Evolutionary conservation across 2,888 invertebrate species (phyloP).

Genomic region (Lycia hirtaria): DNA sequence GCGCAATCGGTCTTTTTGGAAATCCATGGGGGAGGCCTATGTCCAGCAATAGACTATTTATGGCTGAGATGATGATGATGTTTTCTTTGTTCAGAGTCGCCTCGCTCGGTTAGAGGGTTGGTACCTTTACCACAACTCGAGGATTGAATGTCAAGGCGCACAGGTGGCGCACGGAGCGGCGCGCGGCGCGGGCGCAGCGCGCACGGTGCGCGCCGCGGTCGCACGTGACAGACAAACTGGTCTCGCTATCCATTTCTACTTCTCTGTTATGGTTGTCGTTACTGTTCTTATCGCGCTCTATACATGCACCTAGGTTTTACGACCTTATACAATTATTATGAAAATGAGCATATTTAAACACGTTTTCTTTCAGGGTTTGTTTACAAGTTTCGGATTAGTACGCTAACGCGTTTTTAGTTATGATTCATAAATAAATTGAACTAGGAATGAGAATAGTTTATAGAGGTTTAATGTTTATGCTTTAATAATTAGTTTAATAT

Average conservation of each 20-base stretch:
- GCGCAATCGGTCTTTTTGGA: no score
- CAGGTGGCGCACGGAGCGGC: no score
- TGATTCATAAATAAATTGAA: no score
- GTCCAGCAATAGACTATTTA: no score
- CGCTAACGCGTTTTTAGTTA: background rate
- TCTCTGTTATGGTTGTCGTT: no score
- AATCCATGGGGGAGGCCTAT: no score
- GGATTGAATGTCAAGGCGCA: conserved; percentile 31
- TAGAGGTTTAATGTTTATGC: no score
- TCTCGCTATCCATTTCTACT: background rate
- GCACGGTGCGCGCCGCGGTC: conserved; percentile 42
- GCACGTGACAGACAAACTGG: conserved; percentile 32
- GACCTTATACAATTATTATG: background rate
- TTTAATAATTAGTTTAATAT: no score
- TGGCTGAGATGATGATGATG: no score
- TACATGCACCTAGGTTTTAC: conserved; percentile 9
- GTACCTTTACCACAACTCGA: background rate
- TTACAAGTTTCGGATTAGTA: background rate
- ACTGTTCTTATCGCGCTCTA: background rate
- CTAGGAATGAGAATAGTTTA: no score
- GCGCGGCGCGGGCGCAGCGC: no score
- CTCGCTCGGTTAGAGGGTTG: no score
- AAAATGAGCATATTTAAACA: conserved; percentile 1
- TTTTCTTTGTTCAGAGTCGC: background rate
- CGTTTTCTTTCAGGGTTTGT: background rate